These are phyloP conservation scores for Augochlora pura DNA, from an alignment of 1,140 invertebrate genomes.

Conservation along the genomic window DNA sequence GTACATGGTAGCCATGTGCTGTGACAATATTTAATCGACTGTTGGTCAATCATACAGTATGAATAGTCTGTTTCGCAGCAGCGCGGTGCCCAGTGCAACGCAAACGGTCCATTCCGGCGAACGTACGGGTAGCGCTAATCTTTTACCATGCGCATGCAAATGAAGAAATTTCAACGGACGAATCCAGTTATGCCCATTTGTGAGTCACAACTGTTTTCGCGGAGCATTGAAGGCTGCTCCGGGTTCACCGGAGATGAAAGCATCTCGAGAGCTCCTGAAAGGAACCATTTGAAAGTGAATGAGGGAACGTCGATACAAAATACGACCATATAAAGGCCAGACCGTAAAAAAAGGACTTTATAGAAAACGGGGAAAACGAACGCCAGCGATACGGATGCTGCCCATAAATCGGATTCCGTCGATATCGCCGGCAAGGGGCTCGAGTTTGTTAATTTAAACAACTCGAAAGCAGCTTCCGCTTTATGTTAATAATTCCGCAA, in stretches of 20 bases:
- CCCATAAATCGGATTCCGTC: not conserved
- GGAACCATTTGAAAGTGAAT: conserved; percentile 40
- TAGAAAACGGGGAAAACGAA: conserved; percentile 16
- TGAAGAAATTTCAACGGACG: conserved; percentile 43
- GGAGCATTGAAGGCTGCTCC: not conserved
- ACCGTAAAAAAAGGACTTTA: not conserved
- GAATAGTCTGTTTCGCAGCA: conserved; percentile 7
- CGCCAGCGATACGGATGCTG: not conserved
- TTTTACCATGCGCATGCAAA: conserved; percentile 21
- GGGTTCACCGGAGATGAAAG: not conserved
- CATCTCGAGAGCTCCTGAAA: not conserved
- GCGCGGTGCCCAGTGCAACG: not conserved
- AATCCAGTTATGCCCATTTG: conserved; percentile 38
- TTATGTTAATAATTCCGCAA: too few species aligned
- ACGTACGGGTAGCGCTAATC: conserved; percentile 1
- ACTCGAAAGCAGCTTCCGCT: too few species aligned
- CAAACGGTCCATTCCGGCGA: not conserved
- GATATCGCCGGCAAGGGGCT: too few species aligned
- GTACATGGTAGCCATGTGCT: not conserved
- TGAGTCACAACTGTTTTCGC: conserved; percentile 34
- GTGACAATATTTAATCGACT: conserved; percentile 15
- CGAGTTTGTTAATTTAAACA: too few species aligned
- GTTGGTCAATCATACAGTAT: not conserved
- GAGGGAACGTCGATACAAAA: conserved; percentile 4
- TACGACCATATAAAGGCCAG: not conserved